Evolutionary conservation across 2,797 vertebrate genomes (phyloP).

Genomic region (Gobio occitaniae): DNA sequence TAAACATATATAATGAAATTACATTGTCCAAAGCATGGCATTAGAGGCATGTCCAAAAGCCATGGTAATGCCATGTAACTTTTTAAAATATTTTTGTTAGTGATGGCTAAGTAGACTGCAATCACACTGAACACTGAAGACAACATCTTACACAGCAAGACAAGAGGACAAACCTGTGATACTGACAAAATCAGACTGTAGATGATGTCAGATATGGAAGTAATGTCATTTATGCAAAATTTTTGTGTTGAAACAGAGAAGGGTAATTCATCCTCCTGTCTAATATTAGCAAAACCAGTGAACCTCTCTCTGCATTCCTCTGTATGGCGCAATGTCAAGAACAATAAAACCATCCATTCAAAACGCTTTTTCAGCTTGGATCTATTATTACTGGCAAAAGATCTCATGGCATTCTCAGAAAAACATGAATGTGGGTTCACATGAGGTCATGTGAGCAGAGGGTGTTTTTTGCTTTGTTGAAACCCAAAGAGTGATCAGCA

Average conservation of each 20-base stretch:
- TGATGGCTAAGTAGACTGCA: background rate
- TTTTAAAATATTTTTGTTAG: background rate
- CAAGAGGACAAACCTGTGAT: background rate
- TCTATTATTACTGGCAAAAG: constrained; percentile 58
- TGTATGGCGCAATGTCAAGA: constrained; percentile 34
- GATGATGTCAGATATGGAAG: background rate
- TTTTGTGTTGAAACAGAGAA: constrained; percentile 7
- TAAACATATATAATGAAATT: background rate
- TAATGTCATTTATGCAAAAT: background rate
- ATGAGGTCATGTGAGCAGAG: constrained; percentile 37
- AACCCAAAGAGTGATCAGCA: constrained; percentile 19
- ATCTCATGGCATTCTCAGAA: constrained; percentile 56
- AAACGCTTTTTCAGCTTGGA: constrained; percentile 58
- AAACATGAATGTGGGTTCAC: constrained; percentile 50
- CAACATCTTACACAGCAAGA: background rate
- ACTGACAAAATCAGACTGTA: background rate
- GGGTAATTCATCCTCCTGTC: constrained; percentile 25
- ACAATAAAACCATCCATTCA: constrained; percentile 58
- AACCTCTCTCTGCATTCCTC: constrained; percentile 23
- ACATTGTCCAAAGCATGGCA: background rate
- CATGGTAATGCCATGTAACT: background rate
- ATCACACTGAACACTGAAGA: background rate
- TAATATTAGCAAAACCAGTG: constrained; percentile 26
- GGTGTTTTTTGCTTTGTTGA: constrained; percentile 30
- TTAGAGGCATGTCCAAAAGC: background rate